phyloP scores from a whole-genome alignment of 35 echinoderm and acorn worm species.

The Diadema setosum region DNA sequence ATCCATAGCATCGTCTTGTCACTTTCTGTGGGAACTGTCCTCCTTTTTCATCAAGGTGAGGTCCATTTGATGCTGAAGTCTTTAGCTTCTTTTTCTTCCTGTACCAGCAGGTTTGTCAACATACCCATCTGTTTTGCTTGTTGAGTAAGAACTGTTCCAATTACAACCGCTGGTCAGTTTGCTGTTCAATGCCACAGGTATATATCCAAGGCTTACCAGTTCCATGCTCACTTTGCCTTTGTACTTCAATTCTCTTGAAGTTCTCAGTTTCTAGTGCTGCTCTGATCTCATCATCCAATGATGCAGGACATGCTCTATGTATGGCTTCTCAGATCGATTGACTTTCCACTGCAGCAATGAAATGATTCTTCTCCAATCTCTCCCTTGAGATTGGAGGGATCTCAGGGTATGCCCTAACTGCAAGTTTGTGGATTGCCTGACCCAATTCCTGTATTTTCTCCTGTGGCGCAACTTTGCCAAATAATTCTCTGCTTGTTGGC shows the following conservation, averaged over 20 bases:
- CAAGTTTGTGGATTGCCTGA: background rate
- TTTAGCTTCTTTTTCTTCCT: too few species aligned
- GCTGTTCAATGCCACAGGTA: background rate
- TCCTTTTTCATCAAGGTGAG: too few species aligned
- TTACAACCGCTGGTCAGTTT: background rate
- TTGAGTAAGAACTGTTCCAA: background rate
- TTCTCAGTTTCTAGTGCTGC: too few species aligned
- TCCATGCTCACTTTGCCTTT: background rate
- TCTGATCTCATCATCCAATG: conserved; percentile 15
- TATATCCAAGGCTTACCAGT: background rate
- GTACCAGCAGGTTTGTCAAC: background rate
- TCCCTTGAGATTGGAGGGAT: background rate
- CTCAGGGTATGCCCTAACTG: conserved; percentile 6
- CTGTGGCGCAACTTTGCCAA: too few species aligned
- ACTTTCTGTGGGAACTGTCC: background rate
- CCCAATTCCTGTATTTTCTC: conserved; percentile 8
- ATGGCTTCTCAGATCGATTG: conserved; percentile 19
- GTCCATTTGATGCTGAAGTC: background rate
- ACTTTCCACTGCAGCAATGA: background rate
- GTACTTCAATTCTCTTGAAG: background rate
- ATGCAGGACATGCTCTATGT: background rate
- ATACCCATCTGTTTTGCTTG: background rate
- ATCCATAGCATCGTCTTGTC: background rate
- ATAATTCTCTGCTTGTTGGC: conserved; percentile 43
- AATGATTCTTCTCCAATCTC: too few species aligned